Evolutionary conservation across 2,888 invertebrate species (phyloP), one percentile per base, ranked within the genome.

Genomic region (Pollenia amentaria): DNA sequence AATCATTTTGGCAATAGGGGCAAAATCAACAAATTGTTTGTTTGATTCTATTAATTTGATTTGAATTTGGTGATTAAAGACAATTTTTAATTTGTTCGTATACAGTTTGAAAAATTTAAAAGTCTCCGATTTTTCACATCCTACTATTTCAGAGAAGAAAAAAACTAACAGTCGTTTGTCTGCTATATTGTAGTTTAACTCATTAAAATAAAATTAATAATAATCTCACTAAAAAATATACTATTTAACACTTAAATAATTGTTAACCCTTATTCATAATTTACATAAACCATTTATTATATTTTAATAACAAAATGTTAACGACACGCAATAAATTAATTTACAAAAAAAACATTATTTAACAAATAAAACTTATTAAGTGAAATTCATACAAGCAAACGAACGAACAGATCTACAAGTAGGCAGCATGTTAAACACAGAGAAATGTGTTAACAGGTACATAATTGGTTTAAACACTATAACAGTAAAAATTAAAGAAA

Each of bases 301-400:
- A 29, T 67, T 67, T 70, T 83, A 79, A 83, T 83, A 76, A 72
- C 83, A 83, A 86, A 82, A 79, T 76, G 65, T 55, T 83, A 79
- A 72, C 48, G 64, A 57, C 83, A 83, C 72, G 86, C 83, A 29
- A 86, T 83, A 79, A 83, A 86, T 86, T 83, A 75, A 86, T 86
- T 86, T 62, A 82, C 62, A 69, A 53, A 65, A 81, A 73, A 29
- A 29, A 42, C 14, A 51, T 38, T 14, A 81, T 73, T 29, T 21
- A 60, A 57, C 69, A n/a, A 67, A 46, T 65, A 42, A 76, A 79
- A 80, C 11, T 29, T 67, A 83, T 62, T 76, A 76, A 76, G 53
- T 69, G 38, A 78, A 65, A 57, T 1, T 40, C 10, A 46, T 29
- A 29, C 6, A 29, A 29, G 6, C 29, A 0, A 29, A 29, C 6